These are phyloP conservation scores for Coccyzus lansbergi DNA, from an alignment of 2,797 vertebrate species.

Conservation along the genomic window DNA sequence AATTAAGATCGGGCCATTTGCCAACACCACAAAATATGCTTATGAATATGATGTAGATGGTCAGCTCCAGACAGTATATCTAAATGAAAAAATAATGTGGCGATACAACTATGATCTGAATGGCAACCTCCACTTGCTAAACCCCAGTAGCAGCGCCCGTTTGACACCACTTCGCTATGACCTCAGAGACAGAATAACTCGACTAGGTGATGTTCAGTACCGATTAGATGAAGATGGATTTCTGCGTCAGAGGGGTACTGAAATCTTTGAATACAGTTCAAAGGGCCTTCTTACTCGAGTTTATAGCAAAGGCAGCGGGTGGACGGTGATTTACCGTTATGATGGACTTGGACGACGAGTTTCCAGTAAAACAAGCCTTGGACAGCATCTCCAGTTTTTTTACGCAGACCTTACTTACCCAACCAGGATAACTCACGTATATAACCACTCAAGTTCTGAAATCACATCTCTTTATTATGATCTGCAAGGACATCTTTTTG, in stretches of 20 bases:
- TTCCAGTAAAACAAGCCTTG: slow-evolving; percentile 91
- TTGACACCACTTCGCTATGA: slow-evolving; percentile 93
- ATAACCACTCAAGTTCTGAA: slow-evolving; percentile 97
- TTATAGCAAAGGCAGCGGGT: slow-evolving; percentile 95
- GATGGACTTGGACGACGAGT: slow-evolving; percentile 94
- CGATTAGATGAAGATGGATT: slow-evolving; percentile 96
- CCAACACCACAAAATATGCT: slow-evolving; percentile 95
- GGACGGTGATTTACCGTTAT: slow-evolving; percentile 95
- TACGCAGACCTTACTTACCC: slow-evolving; percentile 96
- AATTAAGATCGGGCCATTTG: slow-evolving; percentile 96
- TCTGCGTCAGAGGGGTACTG: slow-evolving; percentile 91
- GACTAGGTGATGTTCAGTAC: slow-evolving; percentile 95
- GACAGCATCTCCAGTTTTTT: slow-evolving; percentile 96
- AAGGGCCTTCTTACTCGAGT: slow-evolving; percentile 94
- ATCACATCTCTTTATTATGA: slow-evolving; percentile 98
- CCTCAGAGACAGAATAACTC: slow-evolving; percentile 94
- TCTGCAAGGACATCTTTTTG: slow-evolving; percentile 96
- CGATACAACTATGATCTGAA: slow-evolving; percentile 98
- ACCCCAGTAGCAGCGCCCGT: slow-evolving; percentile 89
- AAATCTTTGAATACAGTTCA: slow-evolving; percentile 97
- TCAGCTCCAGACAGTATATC: slow-evolving; percentile 94
- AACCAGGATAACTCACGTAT: slow-evolving; percentile 94
- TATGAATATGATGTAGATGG: slow-evolving; percentile 98
- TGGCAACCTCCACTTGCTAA: slow-evolving; percentile 94
- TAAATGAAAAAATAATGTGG: slow-evolving; percentile 97